These are phyloP conservation scores for Yoshiicerus persimilis DNA, from an alignment of 1,140 invertebrate species.

Conservation along the genomic window DNA sequence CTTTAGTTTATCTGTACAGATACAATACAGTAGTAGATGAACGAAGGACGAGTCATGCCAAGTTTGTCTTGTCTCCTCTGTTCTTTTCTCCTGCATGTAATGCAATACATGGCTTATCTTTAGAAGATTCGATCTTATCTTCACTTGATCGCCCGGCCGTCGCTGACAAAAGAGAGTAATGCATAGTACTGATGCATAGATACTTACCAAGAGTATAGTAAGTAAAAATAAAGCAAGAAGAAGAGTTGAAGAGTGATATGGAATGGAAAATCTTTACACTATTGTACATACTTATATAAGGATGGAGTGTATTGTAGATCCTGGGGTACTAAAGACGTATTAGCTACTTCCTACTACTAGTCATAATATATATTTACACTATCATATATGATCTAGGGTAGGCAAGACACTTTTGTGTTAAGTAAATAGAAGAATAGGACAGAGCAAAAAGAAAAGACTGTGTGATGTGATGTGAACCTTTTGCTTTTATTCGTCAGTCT, in stretches of 20 bases:
- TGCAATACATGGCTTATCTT: slow-evolving; percentile 8
- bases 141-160: neutral
- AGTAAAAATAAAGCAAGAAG: neutral
- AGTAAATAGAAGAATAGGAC: neutral
- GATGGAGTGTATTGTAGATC: neutral
- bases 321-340: neutral
- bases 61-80: too few relatives aligned
- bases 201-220: neutral
- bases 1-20: neutral
- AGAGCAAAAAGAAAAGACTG: neutral
- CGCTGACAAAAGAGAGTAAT: neutral
- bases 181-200: neutral
- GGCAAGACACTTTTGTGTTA: neutral
- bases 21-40: neutral
- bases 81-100: neutral
- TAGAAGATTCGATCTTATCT: neutral
- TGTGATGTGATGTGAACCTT: neutral
- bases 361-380: neutral
- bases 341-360: neutral
- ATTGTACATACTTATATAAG: neutral
- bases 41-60: neutral
- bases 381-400: neutral
- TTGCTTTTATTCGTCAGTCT: neutral
- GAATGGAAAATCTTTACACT: neutral
- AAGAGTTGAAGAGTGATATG: neutral